Evolutionary conservation across 2,888 invertebrate species (phyloP).

Genomic region (Caradrina kadenii): DNA sequence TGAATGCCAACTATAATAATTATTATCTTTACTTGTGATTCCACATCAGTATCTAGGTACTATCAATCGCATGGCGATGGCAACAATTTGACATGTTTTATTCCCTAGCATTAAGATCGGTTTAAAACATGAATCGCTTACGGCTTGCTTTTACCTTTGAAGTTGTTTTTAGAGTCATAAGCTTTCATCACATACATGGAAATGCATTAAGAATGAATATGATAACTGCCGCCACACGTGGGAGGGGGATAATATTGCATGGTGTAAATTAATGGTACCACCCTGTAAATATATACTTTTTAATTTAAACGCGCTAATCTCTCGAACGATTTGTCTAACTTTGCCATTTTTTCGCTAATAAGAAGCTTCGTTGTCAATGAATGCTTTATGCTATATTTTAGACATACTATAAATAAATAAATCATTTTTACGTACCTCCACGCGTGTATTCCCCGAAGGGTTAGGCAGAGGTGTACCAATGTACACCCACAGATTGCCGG

Average conservation of each 20-base stretch:
- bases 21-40: constrained; percentile 3
- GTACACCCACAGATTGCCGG: no score
- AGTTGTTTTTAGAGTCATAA: constrained; percentile 2
- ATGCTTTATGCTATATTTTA: no score
- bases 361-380: no score
- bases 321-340: no score
- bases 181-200: not conserved
- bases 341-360: no score
- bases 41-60: not conserved
- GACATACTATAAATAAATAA: no score
- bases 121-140: not conserved
- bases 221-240: not conserved
- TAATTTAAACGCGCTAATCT: no score
- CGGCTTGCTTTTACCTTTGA: not conserved
- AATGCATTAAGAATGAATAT: not conserved
- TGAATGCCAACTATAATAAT: constrained; percentile 4
- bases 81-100: not conserved
- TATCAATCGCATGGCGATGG: not conserved
- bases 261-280: constrained; percentile 18
- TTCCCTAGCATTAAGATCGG: not conserved
- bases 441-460: no score
- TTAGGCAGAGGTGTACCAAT: no score
- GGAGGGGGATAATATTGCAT: not conserved
- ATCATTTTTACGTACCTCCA: no score
- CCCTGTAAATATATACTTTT: constrained; percentile 4